phyloP scores from a whole-genome alignment of 2,113 vertebrate species.

The Nettapus auritus region DNA sequence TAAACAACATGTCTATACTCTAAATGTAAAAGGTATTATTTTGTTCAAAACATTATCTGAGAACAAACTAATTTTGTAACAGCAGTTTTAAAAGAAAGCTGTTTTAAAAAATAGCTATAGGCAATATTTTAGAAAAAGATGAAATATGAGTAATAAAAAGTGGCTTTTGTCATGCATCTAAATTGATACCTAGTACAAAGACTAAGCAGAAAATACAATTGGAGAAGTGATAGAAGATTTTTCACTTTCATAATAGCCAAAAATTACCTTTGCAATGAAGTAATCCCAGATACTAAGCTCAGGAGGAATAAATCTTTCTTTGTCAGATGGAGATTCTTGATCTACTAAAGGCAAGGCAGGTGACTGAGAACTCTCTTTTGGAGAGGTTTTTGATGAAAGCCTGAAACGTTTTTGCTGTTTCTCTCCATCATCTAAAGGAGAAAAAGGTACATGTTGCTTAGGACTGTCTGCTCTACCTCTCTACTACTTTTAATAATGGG shows the following conservation, averaged over 20 bases:
- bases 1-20: neutral
- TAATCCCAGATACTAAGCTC: slow-evolving; percentile 99
- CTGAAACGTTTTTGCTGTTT: slow-evolving; percentile 80
- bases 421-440: slow-evolving; percentile 78
- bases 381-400: slow-evolving; percentile 79
- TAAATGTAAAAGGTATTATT: neutral
- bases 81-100: neutral
- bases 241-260: neutral
- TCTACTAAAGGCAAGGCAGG: slow-evolving; percentile 74
- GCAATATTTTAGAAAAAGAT: neutral
- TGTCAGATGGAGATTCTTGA: slow-evolving; percentile 79
- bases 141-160: neutral
- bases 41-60: neutral
- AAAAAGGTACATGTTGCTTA: slow-evolving; percentile 52
- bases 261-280: slow-evolving; percentile 93
- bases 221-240: neutral
- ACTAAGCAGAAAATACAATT: neutral
- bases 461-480: neutral
- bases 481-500: neutral
- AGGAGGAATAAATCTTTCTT: slow-evolving; percentile 92
- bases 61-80: neutral
- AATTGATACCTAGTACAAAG: neutral
- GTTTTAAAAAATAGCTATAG: neutral
- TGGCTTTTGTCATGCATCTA: neutral
- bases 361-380: slow-evolving; percentile 77